Evolutionary conservation across 1,140 invertebrate species (phyloP).

Genomic region (Diachasmimorpha longicaudata): DNA sequence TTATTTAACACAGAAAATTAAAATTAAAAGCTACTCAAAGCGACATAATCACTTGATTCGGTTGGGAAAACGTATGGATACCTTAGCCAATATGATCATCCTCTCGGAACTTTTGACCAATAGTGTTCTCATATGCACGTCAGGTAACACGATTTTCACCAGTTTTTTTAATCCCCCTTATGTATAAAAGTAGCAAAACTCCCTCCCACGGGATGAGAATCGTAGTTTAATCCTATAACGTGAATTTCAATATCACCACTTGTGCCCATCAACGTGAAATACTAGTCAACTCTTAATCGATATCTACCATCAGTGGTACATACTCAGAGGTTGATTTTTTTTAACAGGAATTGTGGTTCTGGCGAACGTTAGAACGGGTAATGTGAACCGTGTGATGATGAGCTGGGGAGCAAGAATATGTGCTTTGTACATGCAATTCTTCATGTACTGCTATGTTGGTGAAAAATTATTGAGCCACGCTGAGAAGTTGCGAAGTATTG

Average conservation of each 20-base stretch:
- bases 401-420: not conserved
- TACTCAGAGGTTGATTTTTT: not conserved
- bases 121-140: not conserved
- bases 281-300: not conserved
- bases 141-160: no score
- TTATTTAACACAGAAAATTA: not conserved
- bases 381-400: not conserved
- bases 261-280: not conserved
- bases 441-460: conserved; percentile 3
- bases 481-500: not conserved
- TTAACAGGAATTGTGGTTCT: not conserved
- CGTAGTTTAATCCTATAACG: no score
- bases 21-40: not conserved
- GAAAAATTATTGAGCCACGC: not conserved
- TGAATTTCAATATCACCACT: no score
- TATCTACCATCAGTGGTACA: no score
- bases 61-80: not conserved
- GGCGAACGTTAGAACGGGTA: not conserved
- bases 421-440: not conserved
- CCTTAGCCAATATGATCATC: conserved; percentile 1
- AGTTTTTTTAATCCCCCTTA: not conserved
- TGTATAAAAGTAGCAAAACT: not conserved
- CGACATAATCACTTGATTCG: conserved; percentile 4
- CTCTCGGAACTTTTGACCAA: not conserved
- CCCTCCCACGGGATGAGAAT: no score